Evolutionary conservation across 37 sponge, comb jelly and placozoan species (phyloP).

Genomic region (Beroe forskalii): DNA sequence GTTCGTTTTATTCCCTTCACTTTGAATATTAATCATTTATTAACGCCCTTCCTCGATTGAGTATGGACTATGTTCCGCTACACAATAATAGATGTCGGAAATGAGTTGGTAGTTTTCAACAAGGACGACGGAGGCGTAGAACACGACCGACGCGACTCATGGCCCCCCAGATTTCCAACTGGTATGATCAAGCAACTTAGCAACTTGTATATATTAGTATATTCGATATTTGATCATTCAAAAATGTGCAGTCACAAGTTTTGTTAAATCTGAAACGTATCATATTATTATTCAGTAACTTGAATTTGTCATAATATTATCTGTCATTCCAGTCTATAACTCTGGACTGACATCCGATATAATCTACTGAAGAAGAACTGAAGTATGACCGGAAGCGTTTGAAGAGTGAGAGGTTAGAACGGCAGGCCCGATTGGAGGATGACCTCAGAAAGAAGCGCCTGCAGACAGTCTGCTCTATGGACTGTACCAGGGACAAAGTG

Average conservation of each 20-base stretch:
- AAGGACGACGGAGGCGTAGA: slow-evolving; percentile 15
- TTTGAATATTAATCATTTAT: too few relatives aligned
- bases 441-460: background rate
- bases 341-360: too few relatives aligned
- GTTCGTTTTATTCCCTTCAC: too few relatives aligned
- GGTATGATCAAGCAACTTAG: too few relatives aligned
- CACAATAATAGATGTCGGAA: slow-evolving; percentile 40
- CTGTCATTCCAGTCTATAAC: too few relatives aligned
- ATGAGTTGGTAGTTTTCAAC: slow-evolving; percentile 18
- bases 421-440: slow-evolving; percentile 16
- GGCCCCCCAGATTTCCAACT: slow-evolving; percentile 40
- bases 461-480: background rate
- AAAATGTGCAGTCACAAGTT: too few relatives aligned
- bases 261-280: too few relatives aligned
- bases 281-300: too few relatives aligned
- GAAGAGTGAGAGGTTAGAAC: background rate
- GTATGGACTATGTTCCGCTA: slow-evolving; percentile 48
- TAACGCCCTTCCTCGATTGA: background rate
- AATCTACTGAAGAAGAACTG: slow-evolving; percentile 43
- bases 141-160: background rate
- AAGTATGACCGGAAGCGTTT: slow-evolving; percentile 5
- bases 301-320: too few relatives aligned
- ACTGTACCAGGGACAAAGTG: background rate
- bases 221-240: too few relatives aligned
- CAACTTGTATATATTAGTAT: too few relatives aligned